A percentile compares a stretch with the other conserved stretches of the same genome.
Evolutionary conservation across 2,888 invertebrate species (phyloP).

Genomic region (Cenopis cana): DNA sequence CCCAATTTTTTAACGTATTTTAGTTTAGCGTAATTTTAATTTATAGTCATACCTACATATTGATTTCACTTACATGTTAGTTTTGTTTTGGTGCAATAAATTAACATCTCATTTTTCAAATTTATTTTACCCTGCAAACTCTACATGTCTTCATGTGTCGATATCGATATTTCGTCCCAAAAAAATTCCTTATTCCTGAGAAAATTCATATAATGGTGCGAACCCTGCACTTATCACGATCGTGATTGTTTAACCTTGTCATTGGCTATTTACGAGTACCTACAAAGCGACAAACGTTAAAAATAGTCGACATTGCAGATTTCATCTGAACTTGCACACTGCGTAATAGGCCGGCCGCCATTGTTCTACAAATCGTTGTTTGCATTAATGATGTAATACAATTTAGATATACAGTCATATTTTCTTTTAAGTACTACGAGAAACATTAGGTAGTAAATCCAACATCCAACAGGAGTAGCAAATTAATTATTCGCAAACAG

Average conservation of each 20-base stretch:
- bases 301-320: constrained; percentile 43
- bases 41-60: too few relatives aligned
- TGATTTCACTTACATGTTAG: too few relatives aligned
- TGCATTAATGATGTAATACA: constrained; percentile 10
- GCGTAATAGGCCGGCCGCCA: constrained; percentile 10
- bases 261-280: constrained; percentile 19
- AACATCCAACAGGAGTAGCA: not conserved
- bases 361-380: constrained; percentile 28
- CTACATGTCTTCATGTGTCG: too few relatives aligned
- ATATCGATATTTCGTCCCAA: too few relatives aligned
- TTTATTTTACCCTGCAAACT: too few relatives aligned
- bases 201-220: too few relatives aligned
- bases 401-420: not conserved
- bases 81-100: too few relatives aligned
- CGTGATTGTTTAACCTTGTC: constrained; percentile 14
- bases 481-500: not conserved
- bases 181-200: too few relatives aligned
- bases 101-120: too few relatives aligned
- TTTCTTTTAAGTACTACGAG: not conserved
- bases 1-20: too few relatives aligned
- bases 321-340: constrained; percentile 25
- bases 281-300: constrained; percentile 18
- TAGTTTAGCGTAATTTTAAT: too few relatives aligned
- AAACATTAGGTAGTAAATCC: not conserved
- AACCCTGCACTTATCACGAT: constrained; percentile 17